A percentile compares a stretch with the other conserved stretches of the same genome.
Evolutionary conservation across 2,113 vertebrate species (phyloP).

Genomic region (Actenoides lindsayi): DNA sequence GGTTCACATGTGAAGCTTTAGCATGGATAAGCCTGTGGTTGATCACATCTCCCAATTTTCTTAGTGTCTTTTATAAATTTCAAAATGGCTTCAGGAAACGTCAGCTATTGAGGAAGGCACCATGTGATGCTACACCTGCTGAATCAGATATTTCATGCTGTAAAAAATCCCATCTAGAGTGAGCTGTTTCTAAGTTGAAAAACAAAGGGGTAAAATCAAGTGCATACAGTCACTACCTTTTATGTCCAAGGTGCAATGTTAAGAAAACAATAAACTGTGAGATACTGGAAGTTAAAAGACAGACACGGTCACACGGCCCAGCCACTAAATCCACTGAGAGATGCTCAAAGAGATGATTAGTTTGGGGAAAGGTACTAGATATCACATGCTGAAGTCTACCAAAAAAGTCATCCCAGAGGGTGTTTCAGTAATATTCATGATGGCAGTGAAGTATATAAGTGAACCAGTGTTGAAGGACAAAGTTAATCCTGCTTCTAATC

Average conservation of each 20-base stretch:
- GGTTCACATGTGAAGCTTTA: neutral
- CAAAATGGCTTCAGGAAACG: neutral
- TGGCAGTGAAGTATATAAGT: slow-evolving; percentile 5
- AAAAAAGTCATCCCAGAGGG: neutral
- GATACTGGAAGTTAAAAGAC: neutral
- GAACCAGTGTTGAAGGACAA: neutral
- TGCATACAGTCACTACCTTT: neutral
- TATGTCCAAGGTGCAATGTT: neutral
- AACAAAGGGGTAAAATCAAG: neutral
- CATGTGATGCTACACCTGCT: neutral
- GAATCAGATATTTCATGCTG: neutral
- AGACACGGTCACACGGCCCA: neutral
- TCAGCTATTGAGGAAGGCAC: neutral
- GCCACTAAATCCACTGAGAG: neutral
- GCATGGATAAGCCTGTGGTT: neutral
- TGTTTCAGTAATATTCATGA: neutral
- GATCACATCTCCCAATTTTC: neutral
- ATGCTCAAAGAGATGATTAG: neutral
- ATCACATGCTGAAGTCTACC: neutral
- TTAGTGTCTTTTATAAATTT: neutral
- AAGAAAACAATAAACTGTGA: neutral
- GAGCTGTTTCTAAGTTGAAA: neutral
- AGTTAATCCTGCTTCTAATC: slow-evolving; percentile 14
- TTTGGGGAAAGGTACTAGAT: neutral
- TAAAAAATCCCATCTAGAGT: neutral